Evolutionary conservation across 2,888 invertebrate genomes (phyloP), one percentile per base, ranked within the genome.

Genomic region (Petrophora chlorosata): DNA sequence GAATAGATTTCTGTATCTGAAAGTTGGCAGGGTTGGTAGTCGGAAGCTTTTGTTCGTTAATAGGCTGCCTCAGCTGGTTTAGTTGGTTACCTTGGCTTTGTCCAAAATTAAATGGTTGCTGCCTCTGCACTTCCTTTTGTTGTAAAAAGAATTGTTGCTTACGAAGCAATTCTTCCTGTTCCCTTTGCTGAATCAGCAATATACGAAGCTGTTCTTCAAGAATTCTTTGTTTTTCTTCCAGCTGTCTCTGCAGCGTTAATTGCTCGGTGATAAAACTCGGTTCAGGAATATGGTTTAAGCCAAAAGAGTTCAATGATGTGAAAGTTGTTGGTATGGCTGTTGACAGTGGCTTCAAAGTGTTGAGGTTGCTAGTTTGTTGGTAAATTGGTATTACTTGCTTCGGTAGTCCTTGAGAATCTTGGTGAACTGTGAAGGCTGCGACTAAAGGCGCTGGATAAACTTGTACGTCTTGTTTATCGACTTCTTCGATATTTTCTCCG

Each of bases 381-480:
- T 91, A 93, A 63, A 95, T 91, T 0, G 96, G 95, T 38, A 95
- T 93, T 0, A 96, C 95, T 75, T 94, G 94, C 63, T 95, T 94
- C 0, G 96, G 95, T n/a, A 93, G 73, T 0, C 96, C 96, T 16
- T 91, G 91, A 57, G 94, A 94, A 70, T 96, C 96, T 78, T 96
- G 94, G 58, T 96, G 95, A 0, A 96, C 95, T 0, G 96, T 96
- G 67, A 96, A 96, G 0, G 96, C 96, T 1, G 96, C 95, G 0
- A 96, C 94, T 48, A 96, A 74, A 0, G 96, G 96, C 2, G 96
- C 96, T 60, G 94, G 93, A 68, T 94, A 95, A 36, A 96, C 95
- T 76, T 96, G 95, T 0, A 96, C 95, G 50, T 94, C 94, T 50
- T 92, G 90, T 69, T 94, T 92, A 65, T 93, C 92, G 2, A 94